Conservation (phyloP, 2,797 vertebrate genomes). For the Cossypha dichroa region DNA sequence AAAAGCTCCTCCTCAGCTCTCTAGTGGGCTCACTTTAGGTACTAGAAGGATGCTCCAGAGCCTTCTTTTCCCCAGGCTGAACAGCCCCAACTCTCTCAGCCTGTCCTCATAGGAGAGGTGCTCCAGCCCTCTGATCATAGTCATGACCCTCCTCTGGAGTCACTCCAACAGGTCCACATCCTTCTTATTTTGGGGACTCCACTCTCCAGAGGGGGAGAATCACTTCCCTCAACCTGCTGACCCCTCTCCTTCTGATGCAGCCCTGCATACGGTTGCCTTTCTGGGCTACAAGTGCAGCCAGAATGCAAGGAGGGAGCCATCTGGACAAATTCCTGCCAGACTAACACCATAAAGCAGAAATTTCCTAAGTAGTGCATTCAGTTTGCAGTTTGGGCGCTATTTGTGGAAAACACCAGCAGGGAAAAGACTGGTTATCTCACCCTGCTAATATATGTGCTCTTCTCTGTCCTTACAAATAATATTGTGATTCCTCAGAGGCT, state of each 20-base stretch:
- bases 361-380: background rate
- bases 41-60: background rate
- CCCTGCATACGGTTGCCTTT: background rate
- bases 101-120: background rate
- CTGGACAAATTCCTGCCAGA: background rate
- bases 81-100: background rate
- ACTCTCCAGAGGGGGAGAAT: background rate
- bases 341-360: background rate
- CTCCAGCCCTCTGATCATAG: background rate
- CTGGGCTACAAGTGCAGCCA: background rate
- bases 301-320: background rate
- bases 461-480: background rate
- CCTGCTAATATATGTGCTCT: background rate
- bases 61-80: background rate
- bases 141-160: background rate
- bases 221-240: background rate
- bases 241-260: background rate
- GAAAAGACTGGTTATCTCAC: background rate
- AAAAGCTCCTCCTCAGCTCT: background rate
- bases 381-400: background rate
- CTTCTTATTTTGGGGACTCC: background rate
- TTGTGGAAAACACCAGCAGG: background rate
- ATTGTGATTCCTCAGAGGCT: background rate
- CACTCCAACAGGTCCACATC: fast-evolving
- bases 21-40: background rate